A percentile compares a stretch with the other conserved stretches of the same genome.
These are phyloP conservation scores for Eurystomus glaucurus DNA, from an alignment of 2,797 vertebrate genomes.

Conservation along the genomic window DNA sequence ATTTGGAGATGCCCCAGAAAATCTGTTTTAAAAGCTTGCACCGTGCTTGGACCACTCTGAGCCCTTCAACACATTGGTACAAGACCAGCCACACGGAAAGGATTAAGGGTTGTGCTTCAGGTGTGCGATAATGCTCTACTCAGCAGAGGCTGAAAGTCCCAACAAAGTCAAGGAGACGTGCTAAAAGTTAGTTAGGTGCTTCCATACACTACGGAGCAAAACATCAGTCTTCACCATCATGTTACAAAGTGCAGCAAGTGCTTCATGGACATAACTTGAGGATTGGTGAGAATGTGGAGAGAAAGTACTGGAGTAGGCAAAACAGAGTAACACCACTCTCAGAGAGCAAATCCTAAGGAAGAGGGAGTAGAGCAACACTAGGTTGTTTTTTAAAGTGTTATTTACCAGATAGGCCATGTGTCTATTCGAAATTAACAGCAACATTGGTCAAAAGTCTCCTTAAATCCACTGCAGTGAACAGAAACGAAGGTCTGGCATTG, in stretches of 20 bases:
- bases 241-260: neutral
- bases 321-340: neutral
- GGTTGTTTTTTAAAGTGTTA: neutral
- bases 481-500: neutral
- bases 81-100: neutral
- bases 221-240: neutral
- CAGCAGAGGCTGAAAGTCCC: neutral
- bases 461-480: neutral
- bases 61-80: fast-evolving
- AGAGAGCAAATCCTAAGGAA: neutral
- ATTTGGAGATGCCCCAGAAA: neutral
- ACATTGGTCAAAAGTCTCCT: neutral
- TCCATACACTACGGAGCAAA: fast-evolving
- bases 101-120: neutral
- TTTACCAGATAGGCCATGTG: neutral
- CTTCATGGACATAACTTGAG: neutral
- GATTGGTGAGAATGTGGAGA: neutral
- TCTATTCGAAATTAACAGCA: neutral
- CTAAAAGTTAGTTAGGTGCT: neutral
- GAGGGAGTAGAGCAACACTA: neutral
- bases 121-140: fast-evolving
- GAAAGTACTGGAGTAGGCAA: neutral
- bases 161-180: neutral
- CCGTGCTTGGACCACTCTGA: fast-evolving
- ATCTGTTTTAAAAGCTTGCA: neutral